Evolutionary conservation across 2,113 vertebrate species (phyloP).

Genomic region (Noturus placidus): DNA sequence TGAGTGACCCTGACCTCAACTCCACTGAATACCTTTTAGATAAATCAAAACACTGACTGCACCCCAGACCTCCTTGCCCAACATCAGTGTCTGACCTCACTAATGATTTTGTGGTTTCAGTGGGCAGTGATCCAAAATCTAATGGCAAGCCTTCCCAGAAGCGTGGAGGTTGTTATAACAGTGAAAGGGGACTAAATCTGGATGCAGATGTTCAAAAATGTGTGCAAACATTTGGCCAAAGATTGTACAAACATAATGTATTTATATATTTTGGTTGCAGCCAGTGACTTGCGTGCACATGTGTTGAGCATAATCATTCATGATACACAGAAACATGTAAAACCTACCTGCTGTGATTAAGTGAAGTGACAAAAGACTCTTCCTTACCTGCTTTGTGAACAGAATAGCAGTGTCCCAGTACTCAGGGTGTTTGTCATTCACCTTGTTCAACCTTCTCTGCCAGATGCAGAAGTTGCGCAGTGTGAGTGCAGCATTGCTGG

Average conservation of each 20-base stretch:
- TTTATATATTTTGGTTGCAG: neutral
- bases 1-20: too few relatives aligned
- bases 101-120: neutral
- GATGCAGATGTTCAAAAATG: neutral
- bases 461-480: constrained; percentile 96
- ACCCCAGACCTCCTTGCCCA: neutral
- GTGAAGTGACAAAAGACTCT: neutral
- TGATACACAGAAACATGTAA: too few relatives aligned
- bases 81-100: neutral
- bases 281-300: neutral
- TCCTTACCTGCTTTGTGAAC: constrained; percentile 94
- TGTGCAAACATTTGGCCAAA: neutral
- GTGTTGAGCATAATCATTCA: neutral
- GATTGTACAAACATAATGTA: neutral
- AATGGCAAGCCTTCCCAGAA: neutral
- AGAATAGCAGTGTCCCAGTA: constrained; percentile 98
- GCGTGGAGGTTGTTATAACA: neutral
- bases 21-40: neutral
- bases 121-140: neutral
- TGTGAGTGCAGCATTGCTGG: constrained; percentile 90
- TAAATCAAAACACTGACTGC: neutral
- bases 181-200: neutral
- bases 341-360: neutral
- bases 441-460: constrained; percentile 97
- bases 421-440: constrained; percentile 91